These are phyloP conservation scores for Palythoa grandiflora DNA, from an alignment of 92 coral and sea anemone genomes.

Conservation along the genomic window DNA sequence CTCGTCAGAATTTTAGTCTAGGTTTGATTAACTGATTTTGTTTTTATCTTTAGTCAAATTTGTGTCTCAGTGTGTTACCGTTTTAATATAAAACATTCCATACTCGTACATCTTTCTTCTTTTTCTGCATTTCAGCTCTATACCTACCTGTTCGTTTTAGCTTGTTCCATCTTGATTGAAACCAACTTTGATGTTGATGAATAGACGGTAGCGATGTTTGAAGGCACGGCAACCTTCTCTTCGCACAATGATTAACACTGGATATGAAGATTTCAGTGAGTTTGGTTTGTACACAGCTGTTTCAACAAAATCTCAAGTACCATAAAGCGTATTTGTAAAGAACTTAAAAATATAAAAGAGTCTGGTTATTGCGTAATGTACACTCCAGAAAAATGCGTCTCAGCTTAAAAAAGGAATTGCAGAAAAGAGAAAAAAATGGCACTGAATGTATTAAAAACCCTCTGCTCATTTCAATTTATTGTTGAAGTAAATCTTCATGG, in stretches of 20 bases:
- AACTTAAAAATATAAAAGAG: neutral
- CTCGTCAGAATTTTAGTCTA: too few species aligned
- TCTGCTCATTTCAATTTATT: too few species aligned
- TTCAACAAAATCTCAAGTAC: neutral
- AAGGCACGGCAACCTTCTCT: neutral
- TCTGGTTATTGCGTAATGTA: neutral
- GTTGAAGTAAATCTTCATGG: too few species aligned
- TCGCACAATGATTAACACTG: neutral
- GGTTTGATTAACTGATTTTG: too few species aligned
- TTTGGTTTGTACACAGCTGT: neutral
- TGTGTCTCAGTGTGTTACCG: too few species aligned
- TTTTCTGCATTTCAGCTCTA: too few species aligned
- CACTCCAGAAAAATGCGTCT: neutral
- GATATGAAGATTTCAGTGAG: neutral
- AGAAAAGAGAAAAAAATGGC: too few species aligned
- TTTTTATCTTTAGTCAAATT: too few species aligned
- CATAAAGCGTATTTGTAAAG: neutral
- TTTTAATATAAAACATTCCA: too few species aligned
- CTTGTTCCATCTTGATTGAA: neutral
- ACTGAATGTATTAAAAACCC: too few species aligned
- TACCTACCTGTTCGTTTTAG: neutral
- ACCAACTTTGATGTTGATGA: neutral
- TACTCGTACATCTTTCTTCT: too few species aligned
- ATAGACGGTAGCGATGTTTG: neutral
- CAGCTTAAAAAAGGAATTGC: neutral